phyloP scores from a whole-genome alignment of 2,113 vertebrate species.

The Dicrurus megarhynchus region DNA sequence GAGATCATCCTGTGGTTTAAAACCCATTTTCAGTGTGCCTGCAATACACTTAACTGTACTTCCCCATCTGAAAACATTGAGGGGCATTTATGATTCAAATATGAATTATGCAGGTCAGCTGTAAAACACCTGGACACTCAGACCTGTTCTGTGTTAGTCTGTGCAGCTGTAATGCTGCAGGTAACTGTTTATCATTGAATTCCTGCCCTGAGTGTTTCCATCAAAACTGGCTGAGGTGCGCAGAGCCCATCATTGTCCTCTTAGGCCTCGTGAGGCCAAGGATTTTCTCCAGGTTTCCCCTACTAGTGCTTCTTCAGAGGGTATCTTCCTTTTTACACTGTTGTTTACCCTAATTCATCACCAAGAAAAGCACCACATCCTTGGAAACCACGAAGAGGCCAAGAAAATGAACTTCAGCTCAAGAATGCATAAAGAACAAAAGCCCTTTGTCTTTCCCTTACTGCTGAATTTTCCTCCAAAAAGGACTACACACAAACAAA shows the following conservation, averaged over 20 bases:
- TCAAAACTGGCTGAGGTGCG: neutral
- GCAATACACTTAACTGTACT: neutral
- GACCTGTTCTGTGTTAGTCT: neutral
- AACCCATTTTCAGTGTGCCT: neutral
- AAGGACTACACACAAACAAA: neutral
- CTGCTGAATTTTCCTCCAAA: neutral
- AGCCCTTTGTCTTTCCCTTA: neutral
- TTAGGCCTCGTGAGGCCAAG: neutral
- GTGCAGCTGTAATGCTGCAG: neutral
- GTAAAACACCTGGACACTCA: neutral
- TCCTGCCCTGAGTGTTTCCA: neutral
- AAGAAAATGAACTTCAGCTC: neutral
- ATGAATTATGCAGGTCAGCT: neutral
- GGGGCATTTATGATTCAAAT: neutral
- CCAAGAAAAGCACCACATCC: neutral
- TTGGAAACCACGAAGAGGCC: neutral
- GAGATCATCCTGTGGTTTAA: neutral
- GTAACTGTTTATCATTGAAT: neutral
- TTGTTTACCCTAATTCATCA: neutral
- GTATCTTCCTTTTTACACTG: neutral
- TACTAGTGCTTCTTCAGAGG: neutral
- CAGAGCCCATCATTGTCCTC: neutral
- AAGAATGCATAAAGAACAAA: neutral
- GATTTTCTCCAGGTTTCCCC: neutral
- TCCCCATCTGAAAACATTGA: neutral